phyloP scores from a whole-genome alignment of 2,888 invertebrate species.

The Boloria euphrosyne region DNA sequence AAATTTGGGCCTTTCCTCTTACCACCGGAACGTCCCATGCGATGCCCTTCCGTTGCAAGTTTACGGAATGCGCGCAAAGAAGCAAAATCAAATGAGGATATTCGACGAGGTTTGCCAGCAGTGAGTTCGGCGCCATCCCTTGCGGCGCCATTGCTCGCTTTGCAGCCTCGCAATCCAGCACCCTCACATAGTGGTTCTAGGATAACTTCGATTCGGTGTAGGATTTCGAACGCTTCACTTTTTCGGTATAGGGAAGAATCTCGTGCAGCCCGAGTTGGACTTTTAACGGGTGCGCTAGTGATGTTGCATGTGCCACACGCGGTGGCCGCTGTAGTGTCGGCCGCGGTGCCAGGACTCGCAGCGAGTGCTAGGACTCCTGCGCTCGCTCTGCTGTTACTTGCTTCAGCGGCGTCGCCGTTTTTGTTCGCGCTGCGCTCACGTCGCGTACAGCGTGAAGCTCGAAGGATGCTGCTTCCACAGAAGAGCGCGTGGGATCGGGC shows the following conservation, averaged over 20 bases:
- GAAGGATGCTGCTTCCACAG: slow-evolving; percentile 51
- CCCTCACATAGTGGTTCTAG: slow-evolving; percentile 79
- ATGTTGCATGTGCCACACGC: slow-evolving; percentile 88
- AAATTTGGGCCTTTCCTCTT: slow-evolving; percentile 75
- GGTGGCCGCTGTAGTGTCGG: slow-evolving; percentile 62
- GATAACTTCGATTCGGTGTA: slow-evolving; percentile 88
- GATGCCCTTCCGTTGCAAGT: slow-evolving; percentile 75
- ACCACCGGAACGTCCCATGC: slow-evolving; percentile 70
- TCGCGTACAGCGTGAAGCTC: slow-evolving; percentile 42
- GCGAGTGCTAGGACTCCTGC: slow-evolving; percentile 75
- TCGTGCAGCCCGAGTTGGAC: slow-evolving; percentile 90
- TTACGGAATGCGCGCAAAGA: slow-evolving; percentile 69
- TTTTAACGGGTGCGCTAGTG: slow-evolving; percentile 86
- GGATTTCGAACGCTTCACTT: slow-evolving; percentile 91
- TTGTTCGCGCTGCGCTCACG: slow-evolving; percentile 33
- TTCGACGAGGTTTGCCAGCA: slow-evolving; percentile 70
- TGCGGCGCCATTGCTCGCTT: slow-evolving; percentile 65
- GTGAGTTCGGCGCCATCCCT: slow-evolving; percentile 79
- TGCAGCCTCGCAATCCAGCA: slow-evolving; percentile 69
- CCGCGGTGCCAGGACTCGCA: slow-evolving; percentile 78
- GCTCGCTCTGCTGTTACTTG: slow-evolving; percentile 80
- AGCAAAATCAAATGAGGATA: slow-evolving; percentile 68
- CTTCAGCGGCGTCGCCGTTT: slow-evolving; percentile 9
- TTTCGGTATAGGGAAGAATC: slow-evolving; percentile 94
- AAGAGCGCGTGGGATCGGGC: slow-evolving; percentile 76